Evolutionary conservation across 2,888 invertebrate species (phyloP).

Genomic region (Hemistola chrysoprasaria): DNA sequence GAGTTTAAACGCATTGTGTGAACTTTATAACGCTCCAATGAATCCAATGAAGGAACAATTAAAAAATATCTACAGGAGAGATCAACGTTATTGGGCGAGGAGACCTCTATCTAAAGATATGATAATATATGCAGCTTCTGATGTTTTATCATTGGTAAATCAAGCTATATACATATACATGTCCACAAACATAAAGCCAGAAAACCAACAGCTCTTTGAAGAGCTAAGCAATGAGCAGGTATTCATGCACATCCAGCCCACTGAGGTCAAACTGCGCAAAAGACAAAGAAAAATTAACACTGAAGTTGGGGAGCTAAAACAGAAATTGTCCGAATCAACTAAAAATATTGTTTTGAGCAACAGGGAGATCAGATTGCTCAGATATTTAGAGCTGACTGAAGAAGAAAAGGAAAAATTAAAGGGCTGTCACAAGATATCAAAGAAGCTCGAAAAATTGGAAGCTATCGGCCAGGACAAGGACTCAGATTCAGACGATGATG

Average conservation of each 20-base stretch:
- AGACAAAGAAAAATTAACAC: constrained; percentile 95
- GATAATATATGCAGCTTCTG: constrained; percentile 95
- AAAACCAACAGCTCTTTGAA: constrained; percentile 87
- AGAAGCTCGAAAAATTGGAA: constrained; percentile 94
- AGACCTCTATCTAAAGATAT: constrained; percentile 94
- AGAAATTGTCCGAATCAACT: constrained; percentile 89
- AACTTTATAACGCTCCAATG: constrained; percentile 92
- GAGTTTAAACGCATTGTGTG: constrained; percentile 94
- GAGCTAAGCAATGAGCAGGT: constrained; percentile 95
- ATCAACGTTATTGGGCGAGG: constrained; percentile 94
- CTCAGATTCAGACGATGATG: constrained; percentile 88
- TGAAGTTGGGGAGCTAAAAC: constrained; percentile 93
- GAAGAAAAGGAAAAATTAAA: constrained; percentile 96
- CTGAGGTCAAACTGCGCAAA: constrained; percentile 92
- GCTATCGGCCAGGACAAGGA: constrained; percentile 89
- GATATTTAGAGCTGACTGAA: constrained; percentile 94
- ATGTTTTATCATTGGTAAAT: constrained; percentile 93
- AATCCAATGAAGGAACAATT: constrained; percentile 96
- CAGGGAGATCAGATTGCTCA: constrained; percentile 93
- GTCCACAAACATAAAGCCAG: constrained; percentile 86
- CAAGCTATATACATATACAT: constrained; percentile 90
- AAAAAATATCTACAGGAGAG: constrained; percentile 91
- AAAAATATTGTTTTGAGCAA: constrained; percentile 95
- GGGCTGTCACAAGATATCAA: constrained; percentile 95
- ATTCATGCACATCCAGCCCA: constrained; percentile 91